Evolutionary conservation across 2,113 vertebrate species (phyloP).

Genomic region (Ceyx cyanopectus): DNA sequence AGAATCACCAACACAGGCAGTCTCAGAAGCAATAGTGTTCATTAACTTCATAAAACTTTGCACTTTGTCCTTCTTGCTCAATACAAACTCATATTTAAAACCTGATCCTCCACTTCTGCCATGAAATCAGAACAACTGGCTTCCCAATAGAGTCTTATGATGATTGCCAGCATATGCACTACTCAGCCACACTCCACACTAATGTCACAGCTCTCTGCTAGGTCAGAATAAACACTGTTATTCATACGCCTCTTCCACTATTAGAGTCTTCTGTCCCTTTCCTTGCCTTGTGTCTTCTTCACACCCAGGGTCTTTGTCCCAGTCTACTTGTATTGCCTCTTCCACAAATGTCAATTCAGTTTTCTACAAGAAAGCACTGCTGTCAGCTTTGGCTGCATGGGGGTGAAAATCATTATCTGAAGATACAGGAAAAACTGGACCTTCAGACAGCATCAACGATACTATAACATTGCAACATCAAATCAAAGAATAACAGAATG

Average conservation of each 20-base stretch:
- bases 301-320: not conserved
- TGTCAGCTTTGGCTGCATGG: not conserved
- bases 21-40: not conserved
- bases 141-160: not conserved
- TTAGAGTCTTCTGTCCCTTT: not conserved
- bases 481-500: not conserved
- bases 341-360: not conserved
- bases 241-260: not conserved
- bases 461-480: not conserved
- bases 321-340: not conserved
- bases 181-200: not conserved
- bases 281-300: not conserved
- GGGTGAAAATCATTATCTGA: not conserved
- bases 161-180: accelerated
- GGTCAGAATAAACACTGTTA: not conserved
- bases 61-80: not conserved
- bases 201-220: not conserved
- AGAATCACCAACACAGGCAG: not conserved
- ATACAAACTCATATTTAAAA: not conserved
- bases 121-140: not conserved
- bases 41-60: not conserved
- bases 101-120: not conserved
- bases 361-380: not conserved
- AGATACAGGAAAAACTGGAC: not conserved
- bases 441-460: accelerated